These are phyloP conservation scores for Aegotheles bennettii DNA, from an alignment of 2,113 vertebrate genomes.

Conservation along the genomic window DNA sequence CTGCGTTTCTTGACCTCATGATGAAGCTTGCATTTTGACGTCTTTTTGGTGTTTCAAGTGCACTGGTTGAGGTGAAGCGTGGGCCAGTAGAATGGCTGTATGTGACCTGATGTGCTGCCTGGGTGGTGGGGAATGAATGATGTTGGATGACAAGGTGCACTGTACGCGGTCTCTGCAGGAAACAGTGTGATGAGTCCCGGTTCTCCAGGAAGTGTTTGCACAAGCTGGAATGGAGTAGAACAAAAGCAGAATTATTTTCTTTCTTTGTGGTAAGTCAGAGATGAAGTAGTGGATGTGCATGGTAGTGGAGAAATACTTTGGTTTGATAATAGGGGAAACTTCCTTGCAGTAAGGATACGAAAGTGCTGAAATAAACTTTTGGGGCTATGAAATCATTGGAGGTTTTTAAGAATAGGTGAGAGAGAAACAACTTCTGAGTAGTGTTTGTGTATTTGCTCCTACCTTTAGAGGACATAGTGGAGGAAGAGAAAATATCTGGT, in stretches of 20 bases:
- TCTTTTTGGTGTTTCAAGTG: background rate
- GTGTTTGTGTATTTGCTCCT: background rate
- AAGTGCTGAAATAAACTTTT: background rate
- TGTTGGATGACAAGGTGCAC: background rate
- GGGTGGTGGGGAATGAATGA: background rate
- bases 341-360: background rate
- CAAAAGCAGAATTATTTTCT: background rate
- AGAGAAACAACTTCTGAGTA: background rate
- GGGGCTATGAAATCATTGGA: background rate
- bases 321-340: background rate
- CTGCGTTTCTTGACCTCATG: background rate
- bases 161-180: background rate
- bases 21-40: background rate
- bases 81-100: background rate
- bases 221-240: background rate
- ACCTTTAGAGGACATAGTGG: background rate
- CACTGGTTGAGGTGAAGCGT: background rate
- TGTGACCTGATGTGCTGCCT: background rate
- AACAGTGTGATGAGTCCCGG: background rate
- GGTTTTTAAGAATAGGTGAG: background rate
- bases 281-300: background rate
- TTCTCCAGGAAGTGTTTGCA: background rate
- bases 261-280: background rate
- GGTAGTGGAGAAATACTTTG: background rate
- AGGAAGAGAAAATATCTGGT: background rate